Percentiles rank a stretch among this genome's conserved stretches.
These are phyloP conservation scores for Tyrophagus putrescentiae DNA, from an alignment of 1,140 invertebrate species.

Conservation along the genomic window DNA sequence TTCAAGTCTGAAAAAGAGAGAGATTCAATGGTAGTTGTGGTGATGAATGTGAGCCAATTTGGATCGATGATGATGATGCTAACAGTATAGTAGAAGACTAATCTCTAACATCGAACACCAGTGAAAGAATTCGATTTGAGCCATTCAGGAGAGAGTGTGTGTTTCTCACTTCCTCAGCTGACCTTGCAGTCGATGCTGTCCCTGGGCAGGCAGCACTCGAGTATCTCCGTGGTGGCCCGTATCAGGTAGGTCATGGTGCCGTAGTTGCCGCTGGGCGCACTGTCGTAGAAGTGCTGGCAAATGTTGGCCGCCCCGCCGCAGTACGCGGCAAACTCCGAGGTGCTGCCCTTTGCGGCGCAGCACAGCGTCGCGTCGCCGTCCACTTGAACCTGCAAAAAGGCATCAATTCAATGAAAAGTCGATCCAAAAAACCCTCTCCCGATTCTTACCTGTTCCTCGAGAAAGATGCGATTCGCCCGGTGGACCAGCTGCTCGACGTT, in stretches of 20 bases:
- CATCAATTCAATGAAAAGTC: constrained; percentile 21
- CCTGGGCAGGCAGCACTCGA: constrained; percentile 57
- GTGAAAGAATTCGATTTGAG: too few relatives aligned
- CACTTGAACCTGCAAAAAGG: constrained; percentile 54
- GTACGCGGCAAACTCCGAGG: constrained; percentile 37
- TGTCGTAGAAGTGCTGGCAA: constrained; percentile 94
- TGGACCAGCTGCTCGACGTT: constrained; percentile 83
- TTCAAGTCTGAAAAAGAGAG: too few relatives aligned
- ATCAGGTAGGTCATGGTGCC: constrained; percentile 97
- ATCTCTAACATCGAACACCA: too few relatives aligned
- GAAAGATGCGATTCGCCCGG: constrained; percentile 81
- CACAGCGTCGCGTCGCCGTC: constrained; percentile 79
- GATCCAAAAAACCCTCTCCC: not conserved
- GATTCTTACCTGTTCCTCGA: constrained; percentile 71
- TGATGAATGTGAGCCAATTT: too few relatives aligned
- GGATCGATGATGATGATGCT: too few relatives aligned
- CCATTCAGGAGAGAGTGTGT: not conserved
- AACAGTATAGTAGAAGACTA: too few relatives aligned
- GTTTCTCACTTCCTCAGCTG: constrained; percentile 34
- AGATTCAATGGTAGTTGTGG: too few relatives aligned
- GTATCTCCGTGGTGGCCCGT: constrained; percentile 55
- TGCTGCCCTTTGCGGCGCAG: constrained; percentile 50
- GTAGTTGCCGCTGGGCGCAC: constrained; percentile 85
- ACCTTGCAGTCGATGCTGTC: constrained; percentile 60
- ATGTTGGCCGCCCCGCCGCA: constrained; percentile 85